Conservation (phyloP, 2,797 vertebrate species). For the Cryptoprocta ferox region DNA sequence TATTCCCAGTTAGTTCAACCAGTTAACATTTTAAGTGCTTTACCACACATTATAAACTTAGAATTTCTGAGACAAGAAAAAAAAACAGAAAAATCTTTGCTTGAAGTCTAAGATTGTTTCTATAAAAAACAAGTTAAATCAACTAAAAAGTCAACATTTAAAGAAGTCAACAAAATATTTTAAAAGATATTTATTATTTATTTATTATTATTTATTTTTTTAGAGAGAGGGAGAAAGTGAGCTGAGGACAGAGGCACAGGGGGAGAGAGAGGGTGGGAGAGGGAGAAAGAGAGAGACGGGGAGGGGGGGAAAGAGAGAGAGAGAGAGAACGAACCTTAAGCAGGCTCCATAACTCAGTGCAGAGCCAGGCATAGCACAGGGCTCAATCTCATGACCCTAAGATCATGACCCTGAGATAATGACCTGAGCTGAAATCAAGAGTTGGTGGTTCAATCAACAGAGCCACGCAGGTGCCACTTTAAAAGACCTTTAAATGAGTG, state of each 20-base stretch:
- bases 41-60: background rate
- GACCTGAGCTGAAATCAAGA: background rate
- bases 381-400: background rate
- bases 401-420: background rate
- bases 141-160: background rate
- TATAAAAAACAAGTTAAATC: background rate
- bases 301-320: background rate
- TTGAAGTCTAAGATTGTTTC: constrained; percentile 17
- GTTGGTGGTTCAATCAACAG: background rate
- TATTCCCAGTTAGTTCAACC: background rate
- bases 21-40: background rate
- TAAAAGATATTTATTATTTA: background rate
- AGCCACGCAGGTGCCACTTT: background rate
- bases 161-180: background rate
- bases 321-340: background rate
- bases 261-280: no score
- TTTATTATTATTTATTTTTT: background rate
- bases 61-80: background rate
- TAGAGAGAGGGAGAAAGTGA: no score
- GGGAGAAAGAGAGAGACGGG: background rate
- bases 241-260: no score
- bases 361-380: background rate
- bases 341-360: background rate
- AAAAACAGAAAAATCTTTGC: background rate
- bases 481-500: background rate